Evolutionary conservation across 2,888 invertebrate species (phyloP), one percentile per base, ranked within the genome.

Genomic region (Alloscopus bannaensis): DNA sequence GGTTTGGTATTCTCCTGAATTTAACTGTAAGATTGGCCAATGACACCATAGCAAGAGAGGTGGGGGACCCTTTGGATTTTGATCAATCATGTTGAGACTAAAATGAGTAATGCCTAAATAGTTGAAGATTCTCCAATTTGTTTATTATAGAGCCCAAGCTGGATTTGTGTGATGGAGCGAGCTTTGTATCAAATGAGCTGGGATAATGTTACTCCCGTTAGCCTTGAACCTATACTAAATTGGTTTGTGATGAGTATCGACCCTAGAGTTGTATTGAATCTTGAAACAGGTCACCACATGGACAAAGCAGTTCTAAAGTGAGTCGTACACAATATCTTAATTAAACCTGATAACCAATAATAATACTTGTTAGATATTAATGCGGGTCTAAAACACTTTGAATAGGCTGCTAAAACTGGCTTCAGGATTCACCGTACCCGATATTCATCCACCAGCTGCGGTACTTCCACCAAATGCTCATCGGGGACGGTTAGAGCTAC

Each of bases 231-330:
- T 72, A 90, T 93, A 40, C 90, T 93, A 84, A 93, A 93, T 87
- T 94, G 94, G 94, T 92, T 93, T 85, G 91, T 94, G 8, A 92
- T 92, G 90, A 92, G 92, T 80, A 92, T 92, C 86, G 93, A 94
- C 88, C 92, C 93, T 0, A 89, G 90, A 66, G 93, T 93, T 76
- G 90, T 94, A 36, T 89, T 94, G 24, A 85, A 86, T 65, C 80
- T 88, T 4, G 81, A 83, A 8, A 86, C 86, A n/a, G 81, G 71
- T 52, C 84, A 86, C 70, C 82, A 81, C 36, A 85, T 86, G 80
- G 85, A 86, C 57, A 85, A 62, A 40, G 77, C 80, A 11, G 84
- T 83, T 13, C 64, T 85, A 47, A 73, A 80, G 82, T 86, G 76
- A 79, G 65, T 60, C 1, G 18, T 50, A 40, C 11, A 59, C 18